A percentile compares a stretch with the other conserved stretches of the same genome.
These are phyloP conservation scores for Syngnathus scovelli DNA, from an alignment of 2,113 vertebrate genomes.

Conservation along the genomic window DNA sequence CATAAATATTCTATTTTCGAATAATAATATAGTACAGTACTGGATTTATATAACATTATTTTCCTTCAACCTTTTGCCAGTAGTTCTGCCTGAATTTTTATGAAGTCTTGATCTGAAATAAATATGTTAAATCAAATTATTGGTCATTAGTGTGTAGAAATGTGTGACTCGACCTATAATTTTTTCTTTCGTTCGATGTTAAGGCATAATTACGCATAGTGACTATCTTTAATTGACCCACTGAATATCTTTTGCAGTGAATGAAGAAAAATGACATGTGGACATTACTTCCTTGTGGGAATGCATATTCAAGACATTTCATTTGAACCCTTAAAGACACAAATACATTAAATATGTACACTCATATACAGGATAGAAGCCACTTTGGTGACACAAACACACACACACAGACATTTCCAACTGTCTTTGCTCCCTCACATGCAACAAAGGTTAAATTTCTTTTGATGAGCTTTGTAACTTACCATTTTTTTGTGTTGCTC, in stretches of 20 bases:
- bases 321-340: background rate
- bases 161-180: background rate
- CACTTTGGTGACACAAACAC: constrained; percentile 19
- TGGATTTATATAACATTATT: no score
- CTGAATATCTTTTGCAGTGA: constrained; percentile 12
- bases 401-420: constrained; percentile 16
- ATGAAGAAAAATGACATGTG: constrained; percentile 9
- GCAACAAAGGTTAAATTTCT: constrained; percentile 27
- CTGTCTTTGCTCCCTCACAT: constrained; percentile 13
- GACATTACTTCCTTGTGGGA: constrained; percentile 6
- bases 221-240: constrained; percentile 32
- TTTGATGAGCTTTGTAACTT: constrained; percentile 35
- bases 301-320: background rate
- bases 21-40: no score
- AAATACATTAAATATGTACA: constrained; percentile 45
- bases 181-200: constrained; percentile 28
- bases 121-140: background rate
- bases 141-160: background rate
- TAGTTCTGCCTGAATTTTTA: no score
- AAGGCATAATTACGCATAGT: constrained; percentile 38
- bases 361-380: constrained; percentile 25
- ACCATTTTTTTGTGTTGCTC: background rate
- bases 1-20: no score
- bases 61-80: no score
- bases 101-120: no score